Evolutionary conservation across 64 coral and sea anemone genomes (phyloP).

Genomic region (Dendrophyllia cribrosa): DNA sequence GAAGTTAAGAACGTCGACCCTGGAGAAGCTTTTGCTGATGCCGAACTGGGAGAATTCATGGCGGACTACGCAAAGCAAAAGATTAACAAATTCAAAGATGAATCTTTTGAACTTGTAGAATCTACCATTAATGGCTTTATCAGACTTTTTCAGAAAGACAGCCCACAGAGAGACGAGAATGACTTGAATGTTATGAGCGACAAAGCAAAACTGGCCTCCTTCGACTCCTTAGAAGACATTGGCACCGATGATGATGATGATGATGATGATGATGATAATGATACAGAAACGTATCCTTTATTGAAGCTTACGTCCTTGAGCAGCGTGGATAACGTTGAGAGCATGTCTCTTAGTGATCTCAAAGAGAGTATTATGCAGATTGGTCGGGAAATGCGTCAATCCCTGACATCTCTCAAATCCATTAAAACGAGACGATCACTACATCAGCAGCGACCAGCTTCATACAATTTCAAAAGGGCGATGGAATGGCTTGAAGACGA

Average conservation of each 20-base stretch:
- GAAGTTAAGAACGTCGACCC: slow-evolving; percentile 55
- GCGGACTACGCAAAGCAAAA: slow-evolving; percentile 7
- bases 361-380: slow-evolving; percentile 30
- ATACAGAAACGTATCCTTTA: background rate
- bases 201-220: slow-evolving; percentile 1
- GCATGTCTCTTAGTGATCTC: background rate
- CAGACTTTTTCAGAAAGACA: background rate
- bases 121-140: background rate
- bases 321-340: background rate
- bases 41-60: slow-evolving; percentile 67
- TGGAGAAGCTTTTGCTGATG: slow-evolving; percentile 59
- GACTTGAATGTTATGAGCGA: background rate
- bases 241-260: background rate
- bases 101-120: slow-evolving; percentile 12
- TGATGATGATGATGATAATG: background rate
- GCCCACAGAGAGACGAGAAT: background rate
- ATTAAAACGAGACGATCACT: background rate
- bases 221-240: background rate
- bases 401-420: slow-evolving; percentile 18
- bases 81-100: slow-evolving; percentile 19
- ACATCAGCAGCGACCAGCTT: background rate
- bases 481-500: background rate
- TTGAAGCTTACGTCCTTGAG: background rate
- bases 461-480: background rate
- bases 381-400: slow-evolving; percentile 27